Percentiles rank a stretch among this genome's conserved stretches.
Conservation (phyloP, 2,113 vertebrate genomes). For the Echinops telfairi region DNA sequence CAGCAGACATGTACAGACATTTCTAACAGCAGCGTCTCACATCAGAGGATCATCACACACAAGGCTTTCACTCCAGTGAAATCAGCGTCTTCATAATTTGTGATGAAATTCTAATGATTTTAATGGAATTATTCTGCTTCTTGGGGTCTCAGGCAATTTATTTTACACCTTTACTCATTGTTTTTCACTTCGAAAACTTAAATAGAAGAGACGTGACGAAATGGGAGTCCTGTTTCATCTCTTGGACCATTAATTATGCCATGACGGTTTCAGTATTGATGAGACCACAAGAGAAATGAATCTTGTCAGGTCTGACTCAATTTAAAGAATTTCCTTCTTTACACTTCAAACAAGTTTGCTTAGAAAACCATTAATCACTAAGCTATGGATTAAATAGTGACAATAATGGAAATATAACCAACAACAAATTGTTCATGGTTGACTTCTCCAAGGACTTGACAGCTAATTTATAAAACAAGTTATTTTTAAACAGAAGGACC, state of each 20-base stretch:
- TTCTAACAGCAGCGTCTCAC: not conserved
- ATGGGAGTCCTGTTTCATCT: slow-evolving; percentile 70
- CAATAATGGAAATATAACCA: slow-evolving; percentile 83
- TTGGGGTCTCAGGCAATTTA: slow-evolving; percentile 72
- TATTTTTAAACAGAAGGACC: slow-evolving; percentile 75
- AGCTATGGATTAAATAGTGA: slow-evolving; percentile 81
- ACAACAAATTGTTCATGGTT: slow-evolving; percentile 84
- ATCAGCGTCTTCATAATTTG: slow-evolving; percentile 56
- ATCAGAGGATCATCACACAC: not conserved
- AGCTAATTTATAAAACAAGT: slow-evolving; percentile 83
- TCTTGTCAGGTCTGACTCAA: slow-evolving; percentile 57
- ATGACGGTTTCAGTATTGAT: slow-evolving; percentile 49
- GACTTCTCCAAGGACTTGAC: slow-evolving; percentile 82
- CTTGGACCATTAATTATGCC: slow-evolving; percentile 76
- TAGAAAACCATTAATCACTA: slow-evolving; percentile 80
- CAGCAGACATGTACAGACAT: not conserved
- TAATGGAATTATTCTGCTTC: slow-evolving; percentile 75
- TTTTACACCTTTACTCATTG: slow-evolving; percentile 80
- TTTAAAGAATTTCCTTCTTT: slow-evolving; percentile 77
- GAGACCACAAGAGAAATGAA: slow-evolving; percentile 74
- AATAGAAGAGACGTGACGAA: slow-evolving; percentile 65
- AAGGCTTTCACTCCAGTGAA: not conserved
- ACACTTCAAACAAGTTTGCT: slow-evolving; percentile 79
- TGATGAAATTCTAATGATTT: slow-evolving; percentile 74
- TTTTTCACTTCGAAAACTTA: slow-evolving; percentile 78